phyloP scores from a whole-genome alignment of 1,140 invertebrate species.

The Aphelinus atriplicis region DNA sequence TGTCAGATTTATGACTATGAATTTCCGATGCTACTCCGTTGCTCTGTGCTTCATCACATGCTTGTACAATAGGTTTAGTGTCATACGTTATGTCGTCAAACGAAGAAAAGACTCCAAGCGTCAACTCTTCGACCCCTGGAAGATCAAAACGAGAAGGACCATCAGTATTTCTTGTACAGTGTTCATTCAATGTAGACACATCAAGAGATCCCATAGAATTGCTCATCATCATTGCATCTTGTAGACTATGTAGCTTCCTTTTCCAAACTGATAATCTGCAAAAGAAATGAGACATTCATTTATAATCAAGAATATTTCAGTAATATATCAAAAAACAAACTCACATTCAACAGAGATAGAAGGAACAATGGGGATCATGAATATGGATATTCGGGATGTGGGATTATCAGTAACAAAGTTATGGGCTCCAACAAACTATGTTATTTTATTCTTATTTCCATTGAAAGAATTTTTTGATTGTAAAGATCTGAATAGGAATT shows the following conservation, averaged over 20 bases:
- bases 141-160: constrained; percentile 78
- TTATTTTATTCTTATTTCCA: too few relatives aligned
- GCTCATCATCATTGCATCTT: constrained; percentile 40
- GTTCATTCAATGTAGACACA: constrained; percentile 38
- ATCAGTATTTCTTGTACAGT: constrained; percentile 61
- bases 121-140: constrained; percentile 74
- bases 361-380: too few relatives aligned
- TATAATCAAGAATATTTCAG: too few relatives aligned
- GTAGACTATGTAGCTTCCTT: constrained; percentile 60
- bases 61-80: constrained; percentile 72
- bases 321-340: too few relatives aligned
- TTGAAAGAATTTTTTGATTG: too few relatives aligned
- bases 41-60: constrained; percentile 55
- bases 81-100: constrained; percentile 78
- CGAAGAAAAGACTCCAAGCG: constrained; percentile 69
- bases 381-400: too few relatives aligned
- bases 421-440: too few relatives aligned
- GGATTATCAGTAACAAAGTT: too few relatives aligned
- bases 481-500: too few relatives aligned
- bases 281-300: constrained; percentile 17
- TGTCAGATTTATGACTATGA: constrained; percentile 36
- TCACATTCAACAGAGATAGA: too few relatives aligned
- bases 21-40: too few relatives aligned
- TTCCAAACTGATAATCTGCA: constrained; percentile 69
- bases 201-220: constrained; percentile 46